Evolutionary conservation across 2,888 invertebrate genomes (phyloP), one percentile per base, ranked within the genome.

Genomic region (Brachyptera putata): DNA sequence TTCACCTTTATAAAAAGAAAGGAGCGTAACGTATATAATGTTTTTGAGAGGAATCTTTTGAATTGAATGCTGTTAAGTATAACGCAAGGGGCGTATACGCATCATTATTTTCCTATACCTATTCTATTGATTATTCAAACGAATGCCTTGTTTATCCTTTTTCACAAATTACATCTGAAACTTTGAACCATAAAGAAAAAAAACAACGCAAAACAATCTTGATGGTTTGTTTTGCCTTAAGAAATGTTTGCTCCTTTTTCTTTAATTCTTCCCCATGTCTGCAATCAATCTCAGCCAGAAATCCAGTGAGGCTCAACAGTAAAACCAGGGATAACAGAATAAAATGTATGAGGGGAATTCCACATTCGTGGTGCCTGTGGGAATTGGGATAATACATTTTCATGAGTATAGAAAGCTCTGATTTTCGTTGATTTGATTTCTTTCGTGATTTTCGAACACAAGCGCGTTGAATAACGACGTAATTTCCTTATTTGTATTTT

Each of bases 211-310:
- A 21, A n/a, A 7, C 24, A 21, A 21, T 24, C 46, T 46, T n/a
- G 14, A 24, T 16, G 9, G 18, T 46, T 22, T 9, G n/a, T 24
- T 46, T 21, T 46, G 46, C 53, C 53, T 53, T 11, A 9, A 53
- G 53, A 53, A 53, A 53, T 30, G 53, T 53, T 18, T 18, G 21
- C 16, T 34, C 4, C 22, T 30, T 26, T 37, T 21, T 21, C 36
- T 24, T 34, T 53, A 53, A 53, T 53, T 53, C 53, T 53, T 30
- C 37, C 34, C 53, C 58, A 25, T 36, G 53, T 36, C 39, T 58
- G 58, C 53, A 58, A 58, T 58, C 58, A 58, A 58, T 58, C 58
- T 58, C 50, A 37, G 36, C 26, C 18, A 50, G 50, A 50, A 41
- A 50, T 58, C 50, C 58, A 49, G 36, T 50, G 25, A 16, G 41